Conservation (phyloP, 2,797 vertebrate genomes). For the Chiroxiphia lanceolata region DNA sequence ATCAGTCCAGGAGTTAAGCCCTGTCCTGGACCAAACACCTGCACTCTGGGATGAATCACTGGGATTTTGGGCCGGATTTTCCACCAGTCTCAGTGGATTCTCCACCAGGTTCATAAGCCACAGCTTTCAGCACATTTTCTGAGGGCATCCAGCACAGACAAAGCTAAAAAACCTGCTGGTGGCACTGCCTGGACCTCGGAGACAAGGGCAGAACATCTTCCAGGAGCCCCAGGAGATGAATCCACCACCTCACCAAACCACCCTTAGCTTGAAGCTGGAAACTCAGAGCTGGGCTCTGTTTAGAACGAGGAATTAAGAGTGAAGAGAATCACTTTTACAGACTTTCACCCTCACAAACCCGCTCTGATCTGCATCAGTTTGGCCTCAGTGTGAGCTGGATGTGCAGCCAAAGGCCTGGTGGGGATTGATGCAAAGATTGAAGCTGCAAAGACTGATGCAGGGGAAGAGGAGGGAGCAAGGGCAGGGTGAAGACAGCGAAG, state of each 20-base stretch:
- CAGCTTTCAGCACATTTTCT: background rate
- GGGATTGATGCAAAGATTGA: background rate
- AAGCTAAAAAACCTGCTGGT: background rate
- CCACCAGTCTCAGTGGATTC: background rate
- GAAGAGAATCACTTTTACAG: background rate
- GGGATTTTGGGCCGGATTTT: background rate
- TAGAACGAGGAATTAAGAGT: background rate
- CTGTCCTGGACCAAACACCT: background rate
- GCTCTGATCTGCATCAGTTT: rapidly evolving
- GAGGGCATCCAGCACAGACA: background rate
- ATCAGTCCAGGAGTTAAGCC: background rate
- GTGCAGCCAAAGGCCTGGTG: background rate
- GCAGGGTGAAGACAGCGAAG: background rate
- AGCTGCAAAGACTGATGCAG: too few relatives aligned
- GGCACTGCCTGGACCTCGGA: background rate
- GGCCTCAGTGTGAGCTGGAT: background rate
- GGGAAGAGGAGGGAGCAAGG: background rate
- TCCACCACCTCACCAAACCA: background rate
- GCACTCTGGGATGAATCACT: background rate
- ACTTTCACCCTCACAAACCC: background rate
- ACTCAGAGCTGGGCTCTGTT: background rate
- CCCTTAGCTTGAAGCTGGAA: background rate
- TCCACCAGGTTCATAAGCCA: background rate
- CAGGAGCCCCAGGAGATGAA: too few relatives aligned
- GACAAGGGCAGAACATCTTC: background rate